These are phyloP conservation scores for Lepidocyrtinus sp. DNA, from an alignment of 2,888 invertebrate species.

Conservation along the genomic window DNA sequence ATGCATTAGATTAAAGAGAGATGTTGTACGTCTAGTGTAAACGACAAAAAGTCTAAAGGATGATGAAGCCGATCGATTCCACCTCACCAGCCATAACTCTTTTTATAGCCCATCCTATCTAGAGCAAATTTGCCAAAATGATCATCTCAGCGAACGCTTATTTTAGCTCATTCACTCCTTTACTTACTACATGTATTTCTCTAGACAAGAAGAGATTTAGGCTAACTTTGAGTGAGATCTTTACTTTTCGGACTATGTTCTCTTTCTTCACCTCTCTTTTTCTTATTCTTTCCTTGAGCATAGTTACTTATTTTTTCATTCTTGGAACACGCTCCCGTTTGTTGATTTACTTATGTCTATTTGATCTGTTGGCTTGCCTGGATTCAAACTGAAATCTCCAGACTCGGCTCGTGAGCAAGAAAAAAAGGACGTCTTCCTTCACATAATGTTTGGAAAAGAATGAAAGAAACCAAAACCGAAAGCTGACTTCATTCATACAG, in stretches of 20 bases:
- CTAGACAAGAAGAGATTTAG: conserved; percentile 30
- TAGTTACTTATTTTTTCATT: conserved; percentile 20
- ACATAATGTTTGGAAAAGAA: conserved; percentile 45
- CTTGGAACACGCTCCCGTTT: conserved; percentile 49
- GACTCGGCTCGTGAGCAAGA: not conserved
- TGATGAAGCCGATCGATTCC: conserved; percentile 60
- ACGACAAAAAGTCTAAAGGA: conserved; percentile 12
- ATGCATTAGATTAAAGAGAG: conserved; percentile 31
- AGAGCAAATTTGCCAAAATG: conserved; percentile 69
- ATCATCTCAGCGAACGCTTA: conserved; percentile 61
- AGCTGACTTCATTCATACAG: conserved; percentile 47
- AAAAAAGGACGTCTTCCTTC: conserved; percentile 30
- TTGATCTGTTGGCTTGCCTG: conserved; percentile 48
- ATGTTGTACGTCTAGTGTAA: conserved; percentile 1
- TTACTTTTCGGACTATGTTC: conserved; percentile 25
- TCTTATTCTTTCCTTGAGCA: conserved; percentile 9
- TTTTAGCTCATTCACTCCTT: conserved; percentile 53
- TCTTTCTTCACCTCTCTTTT: conserved; percentile 14
- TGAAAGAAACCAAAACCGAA: conserved; percentile 43
- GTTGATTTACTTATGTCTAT: conserved; percentile 60
- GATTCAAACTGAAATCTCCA: conserved; percentile 10
- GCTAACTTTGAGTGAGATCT: conserved; percentile 28
- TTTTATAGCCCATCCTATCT: conserved; percentile 67
- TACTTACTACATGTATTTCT: conserved; percentile 18
- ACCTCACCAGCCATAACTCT: conserved; percentile 66